These are phyloP conservation scores for Montipora foliosa DNA, from an alignment of 64 coral and sea anemone genomes.

Conservation along the genomic window DNA sequence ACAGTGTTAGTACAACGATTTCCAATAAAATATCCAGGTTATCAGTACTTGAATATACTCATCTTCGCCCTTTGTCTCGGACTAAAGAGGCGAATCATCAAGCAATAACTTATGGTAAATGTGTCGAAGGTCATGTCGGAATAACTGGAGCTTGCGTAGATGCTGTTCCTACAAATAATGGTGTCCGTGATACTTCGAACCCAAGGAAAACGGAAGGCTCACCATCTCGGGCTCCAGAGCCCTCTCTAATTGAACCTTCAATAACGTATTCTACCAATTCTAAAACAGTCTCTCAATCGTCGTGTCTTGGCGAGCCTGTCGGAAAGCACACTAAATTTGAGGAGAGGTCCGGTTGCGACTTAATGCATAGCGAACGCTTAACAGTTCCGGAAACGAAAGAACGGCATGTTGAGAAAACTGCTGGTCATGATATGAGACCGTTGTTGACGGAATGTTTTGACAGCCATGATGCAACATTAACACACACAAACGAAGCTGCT, in stretches of 20 bases:
- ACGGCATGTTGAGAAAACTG: neutral
- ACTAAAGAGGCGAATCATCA: neutral
- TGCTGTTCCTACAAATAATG: neutral
- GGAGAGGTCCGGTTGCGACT: neutral
- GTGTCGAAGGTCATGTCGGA: neutral
- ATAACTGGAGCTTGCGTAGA: neutral
- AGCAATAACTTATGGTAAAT: neutral
- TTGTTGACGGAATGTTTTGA: neutral
- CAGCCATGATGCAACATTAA: neutral
- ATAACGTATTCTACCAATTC: neutral
- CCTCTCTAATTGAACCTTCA: neutral
- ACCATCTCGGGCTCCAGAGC: neutral
- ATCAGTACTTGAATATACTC: neutral
- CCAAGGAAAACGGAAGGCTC: constrained; percentile 1
- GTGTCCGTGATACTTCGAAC: neutral
- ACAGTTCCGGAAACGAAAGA: neutral
- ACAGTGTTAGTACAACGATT: neutral
- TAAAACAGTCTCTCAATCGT: neutral
- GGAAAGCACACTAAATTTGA: neutral
- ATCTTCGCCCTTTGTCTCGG: no score
- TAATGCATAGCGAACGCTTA: neutral
- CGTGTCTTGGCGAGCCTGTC: neutral
- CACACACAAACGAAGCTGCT: neutral
- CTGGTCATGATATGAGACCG: neutral
- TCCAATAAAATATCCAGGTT: neutral